Conservation (phyloP, 2,888 invertebrate species). For the Polyploca ridens region DNA sequence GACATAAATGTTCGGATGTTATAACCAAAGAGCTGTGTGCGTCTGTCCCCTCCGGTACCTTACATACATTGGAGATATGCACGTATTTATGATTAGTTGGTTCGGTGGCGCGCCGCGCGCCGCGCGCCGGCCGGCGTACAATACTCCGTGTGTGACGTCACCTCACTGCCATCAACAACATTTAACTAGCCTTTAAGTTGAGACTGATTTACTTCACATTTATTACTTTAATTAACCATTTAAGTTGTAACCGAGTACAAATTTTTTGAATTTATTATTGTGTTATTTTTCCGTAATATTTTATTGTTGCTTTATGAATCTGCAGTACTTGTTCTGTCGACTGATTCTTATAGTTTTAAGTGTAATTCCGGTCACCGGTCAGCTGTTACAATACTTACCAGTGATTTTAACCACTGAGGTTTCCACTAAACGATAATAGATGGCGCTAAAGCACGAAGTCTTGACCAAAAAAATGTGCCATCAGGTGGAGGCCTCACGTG, state of each 20-base stretch:
- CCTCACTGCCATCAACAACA: slow-evolving; percentile 22
- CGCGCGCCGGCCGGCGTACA: not conserved
- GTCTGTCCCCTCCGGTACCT: not conserved
- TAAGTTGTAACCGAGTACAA: slow-evolving; percentile 67
- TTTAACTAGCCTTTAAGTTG: slow-evolving; percentile 40
- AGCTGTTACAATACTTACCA: not conserved
- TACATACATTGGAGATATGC: no score
- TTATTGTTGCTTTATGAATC: slow-evolving; percentile 20
- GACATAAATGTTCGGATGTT: slow-evolving; percentile 1
- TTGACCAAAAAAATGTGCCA: no score
- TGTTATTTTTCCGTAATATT: slow-evolving; percentile 31
- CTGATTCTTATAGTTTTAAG: not conserved
- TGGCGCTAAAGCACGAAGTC: no score
- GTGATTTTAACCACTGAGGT: no score
- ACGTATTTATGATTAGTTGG: no score
- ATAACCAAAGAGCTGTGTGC: not conserved
- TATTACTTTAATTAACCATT: slow-evolving; percentile 34
- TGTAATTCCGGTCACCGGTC: not conserved
- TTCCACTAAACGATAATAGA: no score
- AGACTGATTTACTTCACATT: slow-evolving; percentile 65
- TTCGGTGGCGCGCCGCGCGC: no score
- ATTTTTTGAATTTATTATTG: slow-evolving; percentile 43
- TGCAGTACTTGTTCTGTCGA: slow-evolving; percentile 8
- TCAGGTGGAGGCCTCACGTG: no score
- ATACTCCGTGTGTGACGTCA: slow-evolving; percentile 18